Evolutionary conservation across 2,888 invertebrate genomes (phyloP).

Genomic region (Zhengitettix transpicula): DNA sequence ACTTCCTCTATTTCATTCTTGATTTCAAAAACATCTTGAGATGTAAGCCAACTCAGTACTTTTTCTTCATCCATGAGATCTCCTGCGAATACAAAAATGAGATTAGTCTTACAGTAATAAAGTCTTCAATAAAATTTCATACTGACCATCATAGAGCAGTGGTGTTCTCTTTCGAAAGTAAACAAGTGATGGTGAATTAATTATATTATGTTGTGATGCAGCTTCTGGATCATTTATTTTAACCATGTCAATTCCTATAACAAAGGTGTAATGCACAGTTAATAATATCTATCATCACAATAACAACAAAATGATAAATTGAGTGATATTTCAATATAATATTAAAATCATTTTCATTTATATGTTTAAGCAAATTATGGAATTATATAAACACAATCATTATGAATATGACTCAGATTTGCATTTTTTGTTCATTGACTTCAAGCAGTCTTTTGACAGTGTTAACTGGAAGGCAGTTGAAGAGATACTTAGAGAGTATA

Average conservation of each 20-base stretch:
- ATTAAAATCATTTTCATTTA: too few relatives aligned
- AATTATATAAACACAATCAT: too few relatives aligned
- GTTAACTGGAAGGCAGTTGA: too few relatives aligned
- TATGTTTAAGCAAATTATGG: too few relatives aligned
- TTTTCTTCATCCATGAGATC: slow-evolving; percentile 75
- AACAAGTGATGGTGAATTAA: slow-evolving; percentile 69
- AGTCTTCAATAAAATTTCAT: not conserved
- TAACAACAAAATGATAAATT: not conserved
- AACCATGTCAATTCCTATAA: slow-evolving; percentile 67
- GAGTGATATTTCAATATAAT: too few relatives aligned
- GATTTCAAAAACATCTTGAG: slow-evolving; percentile 86
- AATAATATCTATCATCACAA: not conserved
- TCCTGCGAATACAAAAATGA: slow-evolving; percentile 23
- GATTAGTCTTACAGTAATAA: not conserved
- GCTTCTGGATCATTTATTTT: slow-evolving; percentile 73
- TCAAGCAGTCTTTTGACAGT: too few relatives aligned
- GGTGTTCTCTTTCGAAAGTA: slow-evolving; percentile 75
- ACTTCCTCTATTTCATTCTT: slow-evolving; percentile 96
- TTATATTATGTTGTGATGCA: slow-evolving; percentile 63
- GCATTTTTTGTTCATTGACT: too few relatives aligned
- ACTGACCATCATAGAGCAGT: slow-evolving; percentile 59
- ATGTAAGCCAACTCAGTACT: slow-evolving; percentile 76
- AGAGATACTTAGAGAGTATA: too few relatives aligned
- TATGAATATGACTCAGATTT: too few relatives aligned
- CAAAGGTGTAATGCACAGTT: not conserved